Base-by-base conservation (phyloP, 2,888 invertebrate genomes). In the Smittia sp. region DNA sequence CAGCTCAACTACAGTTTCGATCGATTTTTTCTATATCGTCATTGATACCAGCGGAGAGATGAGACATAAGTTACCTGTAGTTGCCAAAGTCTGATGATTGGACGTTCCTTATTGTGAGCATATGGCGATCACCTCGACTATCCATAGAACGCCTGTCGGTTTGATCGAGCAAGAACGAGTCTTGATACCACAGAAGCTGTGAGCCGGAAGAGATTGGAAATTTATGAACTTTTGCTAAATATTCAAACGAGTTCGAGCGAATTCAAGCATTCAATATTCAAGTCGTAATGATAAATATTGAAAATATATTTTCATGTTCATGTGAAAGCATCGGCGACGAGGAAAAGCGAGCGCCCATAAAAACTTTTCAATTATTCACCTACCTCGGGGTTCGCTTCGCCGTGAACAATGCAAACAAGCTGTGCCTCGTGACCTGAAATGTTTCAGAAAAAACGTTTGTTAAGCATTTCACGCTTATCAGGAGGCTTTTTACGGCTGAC, bases 61-160 rank as follows among this genome's bases (percentile, higher is more conserved):
- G 46, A 46, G n/a, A n/a, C n/a, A n/a, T 32, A 39, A 15, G n/a
- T 32, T 65, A 83, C 76, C 83, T 83, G 76, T 86, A 86, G 79
- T 88, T 88, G 58, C 88, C 88, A 78, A 88, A 88, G 80, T 89
- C 88, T 0, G 85, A 84, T 63, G 84, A 81, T 77, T 87, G 87
- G 52, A 88, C 85, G 77, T 87, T 85, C 76, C 85, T 81, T 69
- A 89, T 86, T 41, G 85, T 84, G 32, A 89, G 81, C 13, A 85
- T 85, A 78, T 88, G 85, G 68, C 85, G 85, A 78, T 85, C 85
- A 74, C 87, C 87, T 24, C 84, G 82, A 52, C 85, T 84, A 75
- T 86, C 84, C 86, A 88, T 88, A 24, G 86, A 81, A 20, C 88
- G 81, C 24, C 88, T 81, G 77, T 88, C 88, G 11, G 87, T 88